Conservation (phyloP, 2,888 invertebrate genomes). For the Metopia argyrocephala region DNA sequence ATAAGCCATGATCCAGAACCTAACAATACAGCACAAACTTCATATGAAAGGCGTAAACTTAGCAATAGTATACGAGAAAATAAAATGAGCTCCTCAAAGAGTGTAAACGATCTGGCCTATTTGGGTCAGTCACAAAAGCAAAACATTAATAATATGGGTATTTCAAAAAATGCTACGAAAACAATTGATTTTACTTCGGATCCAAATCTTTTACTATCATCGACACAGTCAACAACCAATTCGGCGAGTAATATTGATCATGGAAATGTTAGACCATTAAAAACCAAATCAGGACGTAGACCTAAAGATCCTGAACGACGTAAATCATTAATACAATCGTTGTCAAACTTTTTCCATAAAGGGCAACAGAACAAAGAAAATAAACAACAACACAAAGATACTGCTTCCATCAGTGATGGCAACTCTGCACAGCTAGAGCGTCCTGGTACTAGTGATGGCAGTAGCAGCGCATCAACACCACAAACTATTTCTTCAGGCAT, state of each 20-base stretch:
- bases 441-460: slow-evolving; percentile 78
- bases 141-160: slow-evolving; percentile 31
- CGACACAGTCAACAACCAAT: slow-evolving; percentile 47
- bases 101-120: slow-evolving; percentile 76
- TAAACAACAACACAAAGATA: slow-evolving; percentile 79
- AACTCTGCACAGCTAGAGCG: slow-evolving; percentile 84
- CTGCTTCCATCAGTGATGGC: slow-evolving; percentile 67
- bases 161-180: slow-evolving; percentile 67
- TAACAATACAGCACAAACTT: slow-evolving; percentile 21
- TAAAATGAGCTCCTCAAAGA: slow-evolving; percentile 78
- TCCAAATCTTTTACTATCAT: slow-evolving; percentile 80
- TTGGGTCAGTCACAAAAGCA: slow-evolving; percentile 70
- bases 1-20: slow-evolving; percentile 25
- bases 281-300: slow-evolving; percentile 69
- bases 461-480: slow-evolving; percentile 64
- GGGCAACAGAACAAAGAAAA: slow-evolving; percentile 78
- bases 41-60: slow-evolving; percentile 35
- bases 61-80: slow-evolving; percentile 72
- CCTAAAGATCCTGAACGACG: slow-evolving; percentile 85
- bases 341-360: slow-evolving; percentile 90
- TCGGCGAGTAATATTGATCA: slow-evolving; percentile 50
- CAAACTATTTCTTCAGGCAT: slow-evolving; percentile 66
- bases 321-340: slow-evolving; percentile 90
- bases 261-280: slow-evolving; percentile 56
- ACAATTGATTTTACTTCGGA: slow-evolving; percentile 80